Base-by-base conservation (phyloP, 2,797 vertebrate genomes). In the Anabacerthia variegaticeps region DNA sequence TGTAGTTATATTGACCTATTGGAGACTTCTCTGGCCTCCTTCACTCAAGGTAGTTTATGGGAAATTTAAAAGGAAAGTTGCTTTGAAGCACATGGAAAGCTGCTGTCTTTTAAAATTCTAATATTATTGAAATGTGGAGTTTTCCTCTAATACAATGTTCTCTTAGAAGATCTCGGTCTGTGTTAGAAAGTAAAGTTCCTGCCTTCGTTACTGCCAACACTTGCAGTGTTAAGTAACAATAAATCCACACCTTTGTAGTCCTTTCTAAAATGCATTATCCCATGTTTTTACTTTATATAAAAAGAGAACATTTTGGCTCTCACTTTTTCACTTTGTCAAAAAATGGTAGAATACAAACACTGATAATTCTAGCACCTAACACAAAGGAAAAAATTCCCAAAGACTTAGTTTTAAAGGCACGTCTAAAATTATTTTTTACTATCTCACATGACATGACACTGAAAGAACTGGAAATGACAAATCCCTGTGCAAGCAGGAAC, bases 111-210 rank as follows among this genome's bases (percentile, higher is more conserved):
- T 36, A 59, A 63, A 52, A 63, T 76, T 82, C 68, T 84, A 85
- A 89, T 48, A 94, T 63, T 69, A 93, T 43, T 95, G 76, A 89
- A 89, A 90, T 86, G 20, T 52, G 94, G 85, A 84, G 51, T 96
- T 97, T 87, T 96, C 12, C 97, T 96, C 95, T 97, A 96, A 98
- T 97, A 88, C 94, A 96, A 77, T 51, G 63, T 96, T 97, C 91
- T 97, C 51, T 95, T 97, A 97, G 96, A 97, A 96, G 77, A 78
- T 95, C 94, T 95, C 97, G 97, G 92, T 86, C 97, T 39, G 72
- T 96, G 78, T 71, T 91, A 90, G 91, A 72, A 91, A 52, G 18
- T 43, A 58, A 83, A 83, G 24, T 32, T 77, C 56, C 68, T 71
- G 30, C 69, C 68, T 91, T 89, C 14, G n/a, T 19, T 0, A 0